Evolutionary conservation across 1,140 invertebrate genomes (phyloP).

Genomic region (Riptortus pedestris): DNA sequence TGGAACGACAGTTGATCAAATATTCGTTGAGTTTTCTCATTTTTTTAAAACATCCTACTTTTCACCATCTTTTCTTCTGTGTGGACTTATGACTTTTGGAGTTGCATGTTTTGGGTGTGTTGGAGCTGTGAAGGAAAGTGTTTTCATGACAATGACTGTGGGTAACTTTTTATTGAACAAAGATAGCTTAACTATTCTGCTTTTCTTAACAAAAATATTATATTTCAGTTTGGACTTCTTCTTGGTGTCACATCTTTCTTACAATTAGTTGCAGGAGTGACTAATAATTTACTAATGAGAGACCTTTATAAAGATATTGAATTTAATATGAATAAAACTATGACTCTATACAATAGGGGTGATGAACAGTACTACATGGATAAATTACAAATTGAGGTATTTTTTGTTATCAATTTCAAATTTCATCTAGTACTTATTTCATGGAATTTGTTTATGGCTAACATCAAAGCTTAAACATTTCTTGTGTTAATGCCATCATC

Average conservation of each 20-base stretch:
- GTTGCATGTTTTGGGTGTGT: constrained; percentile 77
- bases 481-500: background rate
- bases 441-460: background rate
- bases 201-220: background rate
- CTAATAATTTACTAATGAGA: background rate
- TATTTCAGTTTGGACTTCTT: background rate
- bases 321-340: background rate
- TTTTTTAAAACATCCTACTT: constrained; percentile 30
- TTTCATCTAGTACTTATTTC: background rate
- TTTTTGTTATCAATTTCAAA: background rate
- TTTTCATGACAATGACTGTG: constrained; percentile 70
- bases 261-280: background rate
- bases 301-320: background rate
- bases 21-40: background rate
- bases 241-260: background rate
- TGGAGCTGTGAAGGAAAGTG: constrained; percentile 66
- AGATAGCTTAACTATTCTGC: background rate
- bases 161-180: constrained; percentile 35
- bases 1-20: constrained; percentile 5
- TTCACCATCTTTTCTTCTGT: constrained; percentile 43
- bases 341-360: background rate
- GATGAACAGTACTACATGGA: background rate
- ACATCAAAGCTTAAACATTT: background rate
- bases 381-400: background rate
- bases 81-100: constrained; percentile 56